phyloP scores from a whole-genome alignment of 64 coral and sea anemone genomes.

The Dendronephthya gigantea region DNA sequence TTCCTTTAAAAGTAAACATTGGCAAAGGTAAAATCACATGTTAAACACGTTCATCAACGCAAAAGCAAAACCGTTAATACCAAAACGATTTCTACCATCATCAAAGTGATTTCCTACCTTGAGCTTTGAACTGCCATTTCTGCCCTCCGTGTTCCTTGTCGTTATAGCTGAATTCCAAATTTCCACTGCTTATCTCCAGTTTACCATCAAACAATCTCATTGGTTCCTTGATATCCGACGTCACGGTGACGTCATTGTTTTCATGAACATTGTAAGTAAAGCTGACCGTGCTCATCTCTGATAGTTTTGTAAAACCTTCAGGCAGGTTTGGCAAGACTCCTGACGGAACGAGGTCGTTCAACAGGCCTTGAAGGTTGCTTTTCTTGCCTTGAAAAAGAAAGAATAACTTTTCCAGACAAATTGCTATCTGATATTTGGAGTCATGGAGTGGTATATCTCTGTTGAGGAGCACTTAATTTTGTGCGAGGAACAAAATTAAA shows the following conservation, averaged over 20 bases:
- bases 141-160: constrained; percentile 35
- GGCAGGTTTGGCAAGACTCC: constrained; percentile 38
- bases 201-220: constrained; percentile 53
- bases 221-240: constrained; percentile 66
- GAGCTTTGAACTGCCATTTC: constrained; percentile 69
- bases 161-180: constrained; percentile 66
- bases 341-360: constrained; percentile 17
- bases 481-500: too few species aligned
- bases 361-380: neutral
- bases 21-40: too few species aligned
- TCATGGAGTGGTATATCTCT: too few species aligned
- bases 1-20: constrained; percentile 30
- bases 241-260: constrained; percentile 32
- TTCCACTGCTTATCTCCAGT: constrained; percentile 57
- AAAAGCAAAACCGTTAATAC: too few species aligned
- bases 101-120: constrained; percentile 42
- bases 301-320: constrained; percentile 39
- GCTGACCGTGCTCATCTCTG: constrained; percentile 35
- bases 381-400: neutral
- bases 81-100: neutral
- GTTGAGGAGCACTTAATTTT: too few species aligned
- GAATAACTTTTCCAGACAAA: neutral
- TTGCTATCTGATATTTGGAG: too few species aligned
- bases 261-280: constrained; percentile 40
- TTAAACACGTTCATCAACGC: too few species aligned